Conservation (phyloP, 1,140 invertebrate species). For the Hylyphantes graminicola region DNA sequence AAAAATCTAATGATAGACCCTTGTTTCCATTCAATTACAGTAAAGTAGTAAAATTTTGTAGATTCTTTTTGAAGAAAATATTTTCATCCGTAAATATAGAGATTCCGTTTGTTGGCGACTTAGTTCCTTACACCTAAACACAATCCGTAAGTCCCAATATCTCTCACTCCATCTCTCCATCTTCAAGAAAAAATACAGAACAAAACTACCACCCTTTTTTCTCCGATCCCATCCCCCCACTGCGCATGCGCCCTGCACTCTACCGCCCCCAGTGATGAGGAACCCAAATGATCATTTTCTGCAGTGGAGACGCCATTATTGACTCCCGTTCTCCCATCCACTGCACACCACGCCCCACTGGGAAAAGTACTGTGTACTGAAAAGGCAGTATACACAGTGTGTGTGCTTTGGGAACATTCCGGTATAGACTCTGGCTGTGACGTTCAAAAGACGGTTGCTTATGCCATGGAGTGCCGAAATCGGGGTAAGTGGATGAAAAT, state of each 20-base stretch:
- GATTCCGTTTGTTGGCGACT: no score
- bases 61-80: no score
- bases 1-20: no score
- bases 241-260: slow-evolving; percentile 34
- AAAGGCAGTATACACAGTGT: background rate
- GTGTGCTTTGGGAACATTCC: background rate
- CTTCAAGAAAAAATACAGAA: background rate
- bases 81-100: no score
- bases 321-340: background rate
- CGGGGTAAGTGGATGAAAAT: slow-evolving; percentile 31
- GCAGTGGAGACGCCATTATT: slow-evolving; percentile 50
- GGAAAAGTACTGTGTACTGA: background rate
- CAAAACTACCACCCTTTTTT: background rate
- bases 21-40: no score
- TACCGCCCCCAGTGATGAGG: slow-evolving; percentile 52
- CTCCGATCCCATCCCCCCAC: background rate
- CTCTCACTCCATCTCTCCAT: no score
- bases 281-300: slow-evolving; percentile 44
- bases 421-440: slow-evolving; percentile 35
- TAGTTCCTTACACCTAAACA: no score
- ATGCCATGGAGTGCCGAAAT: slow-evolving; percentile 44
- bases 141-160: no score
- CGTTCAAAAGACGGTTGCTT: slow-evolving; percentile 40
- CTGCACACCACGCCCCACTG: background rate
- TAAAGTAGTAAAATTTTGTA: no score